Evolutionary conservation across 2,797 vertebrate species (phyloP), one percentile per base, ranked within the genome.

Genomic region (Lemur catta): DNA sequence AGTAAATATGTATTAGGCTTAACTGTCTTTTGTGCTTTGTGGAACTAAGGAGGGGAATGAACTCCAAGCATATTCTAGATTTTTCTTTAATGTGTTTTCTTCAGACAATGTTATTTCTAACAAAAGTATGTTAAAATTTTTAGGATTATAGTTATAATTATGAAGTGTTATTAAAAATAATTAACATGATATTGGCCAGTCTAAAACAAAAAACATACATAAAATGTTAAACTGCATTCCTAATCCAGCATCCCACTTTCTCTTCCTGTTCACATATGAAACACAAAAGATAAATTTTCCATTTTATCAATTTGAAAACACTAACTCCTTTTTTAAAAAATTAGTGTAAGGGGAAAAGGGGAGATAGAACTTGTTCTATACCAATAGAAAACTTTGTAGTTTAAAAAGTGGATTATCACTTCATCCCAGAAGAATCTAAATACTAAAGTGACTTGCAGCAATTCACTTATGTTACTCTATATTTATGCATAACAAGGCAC

Each of bases 91-190:
- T 50, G 6, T 38, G n/a, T 41, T 71, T 30, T 71, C 41, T 82
- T 84, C 38, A 82, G 78, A 72, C 7, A 71, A 76, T 7, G 78
- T 81, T 90, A 85, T 88, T 95, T 89, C 74, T 89, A 92, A 92
- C 1, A 67, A 86, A 84, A 50, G 4, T 24, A n/a, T 38, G 61
- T 84, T 69, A 50, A 61, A 59, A 96, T 14, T 41, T 89, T 79
- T 43, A 67, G 46, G 43, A 48, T 30, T 63, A 46, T 28, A 91
- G 65, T 76, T 78, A 33, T 28, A 67, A 91, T 28, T 61, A n/a
- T 91, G 30, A 93, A 89, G 10, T 88, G 74, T 43, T 72, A 41
- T 84, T 63, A 91, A 41, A 69, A 92, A 81, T 59, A 94, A 72
- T 10, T 89, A 81, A 59, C 30, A 81, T 43, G 33, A 22, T 81